Evolutionary conservation across 2,113 vertebrate species (phyloP).

Genomic region (Stigmatopora argus): DNA sequence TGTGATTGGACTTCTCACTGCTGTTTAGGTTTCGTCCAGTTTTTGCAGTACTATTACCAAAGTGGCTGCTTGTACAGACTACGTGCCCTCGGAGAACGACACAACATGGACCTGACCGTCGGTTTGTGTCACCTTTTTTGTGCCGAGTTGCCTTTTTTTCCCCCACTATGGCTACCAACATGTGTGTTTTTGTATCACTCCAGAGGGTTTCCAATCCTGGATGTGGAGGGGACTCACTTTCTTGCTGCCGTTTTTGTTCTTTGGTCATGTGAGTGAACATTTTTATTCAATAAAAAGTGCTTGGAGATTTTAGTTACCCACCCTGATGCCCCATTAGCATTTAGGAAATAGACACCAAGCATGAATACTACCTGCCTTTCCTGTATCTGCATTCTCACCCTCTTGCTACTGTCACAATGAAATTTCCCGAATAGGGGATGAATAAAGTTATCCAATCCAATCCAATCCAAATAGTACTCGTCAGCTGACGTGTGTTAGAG

Average conservation of each 20-base stretch:
- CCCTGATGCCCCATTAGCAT: too few species aligned
- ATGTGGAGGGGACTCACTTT: constrained; percentile 98
- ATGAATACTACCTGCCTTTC: too few species aligned
- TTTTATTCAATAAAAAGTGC: too few species aligned
- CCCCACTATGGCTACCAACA: background rate
- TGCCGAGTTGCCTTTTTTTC: background rate
- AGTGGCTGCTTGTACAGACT: constrained; percentile 92
- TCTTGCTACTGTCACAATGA: too few species aligned
- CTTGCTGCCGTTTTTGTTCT: constrained; percentile 92
- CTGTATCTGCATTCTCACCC: too few species aligned
- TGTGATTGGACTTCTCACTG: background rate
- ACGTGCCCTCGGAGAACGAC: constrained; percentile 85
- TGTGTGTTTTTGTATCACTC: constrained; percentile 6
- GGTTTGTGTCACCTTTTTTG: constrained; percentile 63
- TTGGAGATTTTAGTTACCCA: too few species aligned
- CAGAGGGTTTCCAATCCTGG: constrained; percentile 99
- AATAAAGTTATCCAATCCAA: too few species aligned
- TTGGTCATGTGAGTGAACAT: constrained; percentile 80
- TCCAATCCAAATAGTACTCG: too few species aligned
- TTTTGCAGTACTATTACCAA: constrained; percentile 97
- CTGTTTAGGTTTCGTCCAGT: constrained; percentile 88
- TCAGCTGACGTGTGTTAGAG: too few species aligned
- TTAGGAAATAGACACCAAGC: too few species aligned
- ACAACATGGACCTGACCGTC: constrained; percentile 94
- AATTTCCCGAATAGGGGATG: too few species aligned